These are phyloP conservation scores for Brienomyrus brachyistius DNA, from an alignment of 2,113 vertebrate species.

Conservation along the genomic window DNA sequence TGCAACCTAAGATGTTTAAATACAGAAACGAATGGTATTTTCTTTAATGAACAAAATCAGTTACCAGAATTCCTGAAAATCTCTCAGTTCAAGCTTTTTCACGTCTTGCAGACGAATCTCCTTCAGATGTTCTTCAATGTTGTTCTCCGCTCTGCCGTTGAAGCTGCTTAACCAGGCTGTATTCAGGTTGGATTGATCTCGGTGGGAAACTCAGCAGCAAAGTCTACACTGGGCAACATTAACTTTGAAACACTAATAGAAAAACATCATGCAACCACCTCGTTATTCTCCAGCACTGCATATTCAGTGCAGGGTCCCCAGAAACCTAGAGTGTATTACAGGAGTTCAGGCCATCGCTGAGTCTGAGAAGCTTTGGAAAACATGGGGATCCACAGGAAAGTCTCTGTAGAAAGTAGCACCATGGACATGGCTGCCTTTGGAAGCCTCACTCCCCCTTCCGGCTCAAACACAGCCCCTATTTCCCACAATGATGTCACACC, in stretches of 20 bases:
- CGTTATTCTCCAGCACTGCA: background rate
- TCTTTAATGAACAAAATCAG: background rate
- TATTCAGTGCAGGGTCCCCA: background rate
- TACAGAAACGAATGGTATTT: background rate
- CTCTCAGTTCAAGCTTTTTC: background rate
- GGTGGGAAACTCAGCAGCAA: background rate
- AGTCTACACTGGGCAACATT: background rate
- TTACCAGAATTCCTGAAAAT: background rate
- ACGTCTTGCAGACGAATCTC: background rate
- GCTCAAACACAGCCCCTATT: background rate
- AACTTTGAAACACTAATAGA: background rate
- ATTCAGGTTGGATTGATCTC: background rate
- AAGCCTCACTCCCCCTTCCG: background rate
- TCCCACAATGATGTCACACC: background rate
- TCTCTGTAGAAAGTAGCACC: background rate
- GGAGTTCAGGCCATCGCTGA: background rate
- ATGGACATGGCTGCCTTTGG: background rate
- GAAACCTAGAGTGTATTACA: background rate
- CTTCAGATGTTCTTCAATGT: background rate
- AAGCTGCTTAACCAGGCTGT: background rate
- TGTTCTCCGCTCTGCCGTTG: background rate
- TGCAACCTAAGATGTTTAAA: background rate
- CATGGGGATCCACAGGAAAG: background rate
- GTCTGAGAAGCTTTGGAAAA: background rate
- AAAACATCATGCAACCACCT: background rate